Evolutionary conservation across 2,797 vertebrate genomes (phyloP), one percentile per base, ranked within the genome.

Genomic region (Poeciliopsis infans): DNA sequence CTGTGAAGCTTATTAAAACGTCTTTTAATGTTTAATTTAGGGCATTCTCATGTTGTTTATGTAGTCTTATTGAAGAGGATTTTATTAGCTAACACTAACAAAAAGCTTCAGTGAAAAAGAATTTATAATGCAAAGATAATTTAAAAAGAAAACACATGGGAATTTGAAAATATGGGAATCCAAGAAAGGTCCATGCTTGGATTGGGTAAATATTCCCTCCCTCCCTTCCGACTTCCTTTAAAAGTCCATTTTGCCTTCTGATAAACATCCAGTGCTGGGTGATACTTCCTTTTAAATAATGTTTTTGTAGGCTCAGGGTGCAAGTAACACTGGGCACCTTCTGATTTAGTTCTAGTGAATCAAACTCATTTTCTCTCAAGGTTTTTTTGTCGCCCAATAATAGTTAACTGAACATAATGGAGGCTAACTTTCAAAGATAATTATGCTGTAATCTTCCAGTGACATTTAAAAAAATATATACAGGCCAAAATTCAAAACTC

Each of bases 241-340:
- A 23, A 31, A 31, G 28, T 33, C 18, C 20, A 73, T 73, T 49
- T 73, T 33, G 33, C 33, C 33, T 39, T 13, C 49, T 53, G 72
- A 73, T 73, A 74, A 74, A 55, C 23, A 74, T 55, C 49, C 72
- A 74, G 18, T 33, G 47, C 2, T 53, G 33, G 49, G 33, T 53
- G 45, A 72, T 74, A 55, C 16, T 74, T 74, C 49, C 72, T 74
- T 49, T 74, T 41, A 70, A 70, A 70, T 69, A 46, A 46, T 55
- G 47, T 51, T 51, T 4, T 6, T 51, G 71, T 41, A n/a, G 41
- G 12, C 36, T 69, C 10, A 0, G 7, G 20, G 12, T 12, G 7
- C 53, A 11, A 59, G n/a, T 45, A 25, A 61, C 55, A 46, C 25
- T 43, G 47, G 16, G 18, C 59, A 49, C 45, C 57, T 25, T 28